Percentiles rank a stretch among this genome's conserved stretches.
These are phyloP conservation scores for Leptura quadrifasciata DNA, from an alignment of 2,888 invertebrate genomes.

Conservation along the genomic window DNA sequence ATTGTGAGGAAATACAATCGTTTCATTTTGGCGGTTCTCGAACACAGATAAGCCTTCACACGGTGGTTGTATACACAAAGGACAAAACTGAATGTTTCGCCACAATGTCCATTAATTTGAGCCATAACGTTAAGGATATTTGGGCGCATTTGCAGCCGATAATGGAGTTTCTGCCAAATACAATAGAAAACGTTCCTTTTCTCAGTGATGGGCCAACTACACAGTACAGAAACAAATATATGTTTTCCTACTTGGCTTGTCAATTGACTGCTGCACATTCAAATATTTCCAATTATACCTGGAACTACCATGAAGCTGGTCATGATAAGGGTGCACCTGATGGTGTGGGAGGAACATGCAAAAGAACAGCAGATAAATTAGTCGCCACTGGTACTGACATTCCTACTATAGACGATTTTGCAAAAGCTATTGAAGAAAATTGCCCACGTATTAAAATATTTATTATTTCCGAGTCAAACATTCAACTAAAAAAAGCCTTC, in stretches of 20 bases:
- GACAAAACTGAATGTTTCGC: background rate
- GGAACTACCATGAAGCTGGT: background rate
- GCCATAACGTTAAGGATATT: background rate
- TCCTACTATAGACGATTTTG: background rate
- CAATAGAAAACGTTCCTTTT: constrained; percentile 3
- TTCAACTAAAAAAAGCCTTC: background rate
- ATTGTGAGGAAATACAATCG: constrained; percentile 66
- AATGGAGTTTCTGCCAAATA: background rate
- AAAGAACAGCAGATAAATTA: constrained; percentile 5
- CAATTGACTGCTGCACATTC: background rate
- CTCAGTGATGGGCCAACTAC: background rate
- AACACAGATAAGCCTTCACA: constrained; percentile 67
- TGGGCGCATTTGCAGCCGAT: background rate
- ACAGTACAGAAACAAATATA: background rate
- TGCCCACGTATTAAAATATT: background rate
- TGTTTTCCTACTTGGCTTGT: background rate
- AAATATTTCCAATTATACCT: constrained; percentile 1
- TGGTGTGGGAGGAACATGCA: background rate
- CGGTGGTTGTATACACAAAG: constrained; percentile 65
- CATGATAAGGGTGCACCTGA: background rate
- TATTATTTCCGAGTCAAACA: background rate
- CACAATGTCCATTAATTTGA: background rate
- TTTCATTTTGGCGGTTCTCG: constrained; percentile 66
- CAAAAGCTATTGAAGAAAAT: background rate
- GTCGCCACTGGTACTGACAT: constrained; percentile 3